Conservation (phyloP, 2,113 vertebrate species). For the Caranx ignobilis region DNA sequence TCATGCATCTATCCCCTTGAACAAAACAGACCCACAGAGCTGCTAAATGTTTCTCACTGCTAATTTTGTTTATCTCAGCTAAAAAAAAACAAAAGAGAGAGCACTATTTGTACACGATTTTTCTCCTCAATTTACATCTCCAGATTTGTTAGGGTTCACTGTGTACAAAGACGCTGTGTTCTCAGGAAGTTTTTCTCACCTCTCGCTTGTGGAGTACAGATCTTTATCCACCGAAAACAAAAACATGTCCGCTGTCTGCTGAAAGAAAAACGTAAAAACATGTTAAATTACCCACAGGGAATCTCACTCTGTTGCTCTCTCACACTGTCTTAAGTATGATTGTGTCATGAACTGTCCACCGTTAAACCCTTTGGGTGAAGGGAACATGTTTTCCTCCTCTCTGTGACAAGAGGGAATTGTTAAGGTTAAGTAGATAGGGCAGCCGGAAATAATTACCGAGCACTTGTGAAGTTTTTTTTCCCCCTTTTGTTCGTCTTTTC, state of each 20-base stretch:
- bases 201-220: neutral
- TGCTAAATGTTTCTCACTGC: slow-evolving; percentile 31
- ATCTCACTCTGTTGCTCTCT: slow-evolving; percentile 47
- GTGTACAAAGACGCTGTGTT: neutral
- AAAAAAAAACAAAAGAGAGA: neutral
- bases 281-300: slow-evolving; percentile 21
- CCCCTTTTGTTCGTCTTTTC: slow-evolving; percentile 81
- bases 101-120: neutral
- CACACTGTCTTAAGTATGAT: slow-evolving; percentile 57
- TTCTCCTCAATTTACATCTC: neutral
- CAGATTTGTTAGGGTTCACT: slow-evolving; percentile 1
- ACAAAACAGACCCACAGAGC: slow-evolving; percentile 20
- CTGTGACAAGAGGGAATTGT: slow-evolving; percentile 88
- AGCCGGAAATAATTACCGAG: slow-evolving; percentile 93
- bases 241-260: neutral
- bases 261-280: slow-evolving; percentile 6
- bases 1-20: slow-evolving; percentile 19
- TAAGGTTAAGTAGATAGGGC: slow-evolving; percentile 92
- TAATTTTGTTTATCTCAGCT: slow-evolving; percentile 49
- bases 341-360: slow-evolving; percentile 71
- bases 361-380: slow-evolving; percentile 69
- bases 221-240: slow-evolving; percentile 19
- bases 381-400: slow-evolving; percentile 83
- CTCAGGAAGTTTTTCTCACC: slow-evolving; percentile 18
- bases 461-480: slow-evolving; percentile 69